Conservation (phyloP, 2,888 invertebrate species). For the Acanthosoma haemorrhoidale region DNA sequence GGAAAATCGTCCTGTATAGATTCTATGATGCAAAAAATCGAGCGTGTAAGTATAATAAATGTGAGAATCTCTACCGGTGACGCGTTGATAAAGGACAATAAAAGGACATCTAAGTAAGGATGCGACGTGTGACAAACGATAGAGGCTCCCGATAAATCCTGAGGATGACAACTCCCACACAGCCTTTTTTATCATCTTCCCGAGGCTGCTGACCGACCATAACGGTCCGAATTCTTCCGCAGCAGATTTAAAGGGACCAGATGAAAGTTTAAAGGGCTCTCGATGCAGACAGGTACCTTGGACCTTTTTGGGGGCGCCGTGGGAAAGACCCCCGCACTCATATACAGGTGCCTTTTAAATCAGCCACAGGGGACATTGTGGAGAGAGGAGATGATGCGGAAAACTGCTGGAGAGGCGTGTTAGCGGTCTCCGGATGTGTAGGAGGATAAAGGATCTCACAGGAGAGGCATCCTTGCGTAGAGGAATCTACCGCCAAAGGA, state of each 20-base stretch:
- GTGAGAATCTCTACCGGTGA: too few relatives aligned
- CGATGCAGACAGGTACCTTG: not conserved
- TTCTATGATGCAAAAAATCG: too few relatives aligned
- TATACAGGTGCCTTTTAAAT: constrained; percentile 1
- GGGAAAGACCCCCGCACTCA: constrained; percentile 1
- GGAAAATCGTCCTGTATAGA: too few relatives aligned
- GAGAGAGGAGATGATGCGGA: not conserved
- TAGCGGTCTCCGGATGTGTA: not conserved
- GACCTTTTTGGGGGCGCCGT: not conserved
- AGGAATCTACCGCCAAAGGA: not conserved
- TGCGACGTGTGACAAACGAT: not conserved
- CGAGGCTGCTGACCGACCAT: not conserved
- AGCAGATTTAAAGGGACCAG: not conserved
- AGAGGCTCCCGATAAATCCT: not conserved
- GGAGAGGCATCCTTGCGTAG: too few relatives aligned
- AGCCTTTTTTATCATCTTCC: not conserved
- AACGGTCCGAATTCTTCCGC: not conserved
- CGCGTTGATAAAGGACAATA: too few relatives aligned
- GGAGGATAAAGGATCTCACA: too few relatives aligned
- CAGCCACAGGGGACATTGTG: not conserved
- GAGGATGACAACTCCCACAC: not conserved
- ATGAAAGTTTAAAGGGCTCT: not conserved
- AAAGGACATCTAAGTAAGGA: too few relatives aligned
- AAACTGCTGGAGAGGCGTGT: not conserved
- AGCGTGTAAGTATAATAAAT: too few relatives aligned